These are phyloP conservation scores for Todiramphus chloris DNA, from an alignment of 2,113 vertebrate genomes.

Conservation along the genomic window DNA sequence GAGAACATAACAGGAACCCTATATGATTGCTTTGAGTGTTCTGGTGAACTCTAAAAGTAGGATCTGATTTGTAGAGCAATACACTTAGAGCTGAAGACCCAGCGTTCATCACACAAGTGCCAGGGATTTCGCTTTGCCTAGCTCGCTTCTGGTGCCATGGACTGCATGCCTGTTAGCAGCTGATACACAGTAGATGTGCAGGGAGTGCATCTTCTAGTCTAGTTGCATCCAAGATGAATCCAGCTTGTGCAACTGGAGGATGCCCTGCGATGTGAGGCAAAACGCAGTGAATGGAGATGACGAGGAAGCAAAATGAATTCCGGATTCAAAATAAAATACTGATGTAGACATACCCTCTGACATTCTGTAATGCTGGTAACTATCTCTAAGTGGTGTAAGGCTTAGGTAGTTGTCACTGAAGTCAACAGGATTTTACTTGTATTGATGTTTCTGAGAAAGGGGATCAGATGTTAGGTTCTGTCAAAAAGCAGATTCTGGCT, in stretches of 20 bases:
- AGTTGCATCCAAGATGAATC: neutral
- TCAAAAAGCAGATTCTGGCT: neutral
- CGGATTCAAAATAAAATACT: neutral
- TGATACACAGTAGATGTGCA: neutral
- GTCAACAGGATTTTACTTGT: neutral
- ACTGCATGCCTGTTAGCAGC: neutral
- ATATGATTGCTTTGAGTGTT: neutral
- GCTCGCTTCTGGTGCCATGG: neutral
- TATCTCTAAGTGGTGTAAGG: neutral
- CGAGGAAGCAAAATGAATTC: neutral
- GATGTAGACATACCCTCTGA: neutral
- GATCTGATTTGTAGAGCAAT: neutral
- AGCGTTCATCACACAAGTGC: rapidly evolving
- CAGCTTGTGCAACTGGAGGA: neutral
- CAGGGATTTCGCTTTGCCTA: rapidly evolving
- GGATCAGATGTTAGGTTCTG: slow-evolving; percentile 2
- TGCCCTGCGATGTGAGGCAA: neutral
- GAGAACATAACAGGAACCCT: neutral
- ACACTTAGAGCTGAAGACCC: neutral
- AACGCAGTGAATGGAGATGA: neutral
- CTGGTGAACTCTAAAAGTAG: neutral
- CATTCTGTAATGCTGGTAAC: neutral
- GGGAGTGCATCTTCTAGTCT: neutral
- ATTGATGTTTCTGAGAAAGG: neutral
- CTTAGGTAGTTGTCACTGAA: neutral